Evolutionary conservation across 2,888 invertebrate species (phyloP).

Genomic region (Heliconius aoede): DNA sequence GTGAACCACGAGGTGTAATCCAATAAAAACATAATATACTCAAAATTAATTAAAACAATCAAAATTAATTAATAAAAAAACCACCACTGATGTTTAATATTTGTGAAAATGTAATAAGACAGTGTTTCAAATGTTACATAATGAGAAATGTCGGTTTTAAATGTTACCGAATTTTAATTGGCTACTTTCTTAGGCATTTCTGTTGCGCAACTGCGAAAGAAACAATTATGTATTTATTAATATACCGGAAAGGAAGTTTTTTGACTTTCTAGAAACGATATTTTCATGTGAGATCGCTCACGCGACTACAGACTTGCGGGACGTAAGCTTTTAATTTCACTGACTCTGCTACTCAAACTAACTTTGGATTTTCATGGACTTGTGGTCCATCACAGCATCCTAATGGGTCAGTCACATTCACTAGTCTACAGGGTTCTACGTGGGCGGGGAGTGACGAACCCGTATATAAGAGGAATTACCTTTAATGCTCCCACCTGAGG

Average conservation of each 20-base stretch:
- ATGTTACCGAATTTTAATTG: slow-evolving; percentile 74
- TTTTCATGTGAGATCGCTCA: slow-evolving; percentile 66
- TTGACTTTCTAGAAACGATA: slow-evolving; percentile 70
- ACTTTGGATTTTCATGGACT: no score
- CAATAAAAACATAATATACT: not conserved
- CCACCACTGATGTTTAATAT: slow-evolving; percentile 5
- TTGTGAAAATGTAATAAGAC: slow-evolving; percentile 15
- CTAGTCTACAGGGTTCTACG: slow-evolving; percentile 14
- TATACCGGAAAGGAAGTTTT: slow-evolving; percentile 70
- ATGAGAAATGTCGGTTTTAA: slow-evolving; percentile 46
- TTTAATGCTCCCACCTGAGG: slow-evolving; percentile 92
- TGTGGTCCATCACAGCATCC: not conserved
- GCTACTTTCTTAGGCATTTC: slow-evolving; percentile 78
- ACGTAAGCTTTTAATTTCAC: not conserved
- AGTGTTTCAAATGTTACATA: slow-evolving; percentile 41
- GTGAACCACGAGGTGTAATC: not conserved
- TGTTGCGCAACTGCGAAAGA: slow-evolving; percentile 72
- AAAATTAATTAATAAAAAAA: slow-evolving; percentile 9
- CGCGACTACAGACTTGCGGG: slow-evolving; percentile 54
- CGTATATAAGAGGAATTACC: slow-evolving; percentile 83
- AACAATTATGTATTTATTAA: slow-evolving; percentile 79
- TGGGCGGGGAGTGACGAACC: slow-evolving; percentile 36
- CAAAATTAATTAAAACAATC: not conserved
- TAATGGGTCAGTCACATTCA: slow-evolving; percentile 21
- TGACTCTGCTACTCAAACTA: not conserved